Conservation (phyloP, 2,888 invertebrate genomes). For the Nephrotoma guestfalica region DNA sequence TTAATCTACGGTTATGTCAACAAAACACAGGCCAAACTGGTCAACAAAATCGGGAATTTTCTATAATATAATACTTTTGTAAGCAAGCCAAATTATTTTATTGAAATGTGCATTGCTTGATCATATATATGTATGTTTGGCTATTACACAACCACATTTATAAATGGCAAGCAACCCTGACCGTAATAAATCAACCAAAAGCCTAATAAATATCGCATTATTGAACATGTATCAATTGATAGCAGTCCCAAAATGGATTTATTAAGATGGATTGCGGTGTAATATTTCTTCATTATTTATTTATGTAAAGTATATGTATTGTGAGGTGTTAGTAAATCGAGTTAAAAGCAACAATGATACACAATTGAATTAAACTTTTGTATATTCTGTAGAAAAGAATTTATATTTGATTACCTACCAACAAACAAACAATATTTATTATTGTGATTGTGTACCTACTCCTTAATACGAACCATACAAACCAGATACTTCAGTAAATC, state of each 20-base stretch:
- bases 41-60: not conserved
- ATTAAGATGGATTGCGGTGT: slow-evolving; percentile 2
- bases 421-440: too few relatives aligned
- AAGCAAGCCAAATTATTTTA: too few relatives aligned
- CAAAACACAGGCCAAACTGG: not conserved
- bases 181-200: not conserved
- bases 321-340: not conserved
- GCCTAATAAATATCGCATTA: slow-evolving; percentile 4
- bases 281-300: not conserved
- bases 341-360: not conserved
- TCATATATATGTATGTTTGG: not conserved
- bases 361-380: too few relatives aligned
- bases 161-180: not conserved
- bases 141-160: not conserved
- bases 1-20: not conserved
- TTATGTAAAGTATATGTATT: not conserved
- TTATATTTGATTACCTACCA: too few relatives aligned
- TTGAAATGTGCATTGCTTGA: not conserved
- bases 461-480: too few relatives aligned
- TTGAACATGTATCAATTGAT: slow-evolving; percentile 2
- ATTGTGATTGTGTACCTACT: too few relatives aligned
- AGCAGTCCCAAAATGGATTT: slow-evolving; percentile 1
- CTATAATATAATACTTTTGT: not conserved
- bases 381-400: too few relatives aligned
- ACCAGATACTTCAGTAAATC: too few relatives aligned